phyloP scores from a whole-genome alignment of 2,888 invertebrate species.

The Frankliniella intonsa region DNA sequence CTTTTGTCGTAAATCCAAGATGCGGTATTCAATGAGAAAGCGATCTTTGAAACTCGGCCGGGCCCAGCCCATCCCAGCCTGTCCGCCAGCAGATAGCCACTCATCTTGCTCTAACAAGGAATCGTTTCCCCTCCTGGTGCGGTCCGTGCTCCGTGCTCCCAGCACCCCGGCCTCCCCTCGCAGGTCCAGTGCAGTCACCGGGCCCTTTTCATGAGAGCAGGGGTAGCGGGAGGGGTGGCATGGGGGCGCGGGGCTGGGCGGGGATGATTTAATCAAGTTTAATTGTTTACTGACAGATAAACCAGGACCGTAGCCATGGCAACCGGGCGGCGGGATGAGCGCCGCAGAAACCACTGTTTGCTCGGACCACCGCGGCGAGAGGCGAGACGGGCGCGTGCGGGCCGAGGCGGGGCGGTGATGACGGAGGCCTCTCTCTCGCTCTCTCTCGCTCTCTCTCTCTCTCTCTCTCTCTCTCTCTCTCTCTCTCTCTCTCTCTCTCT shows the following conservation, averaged over 20 bases:
- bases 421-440: neutral
- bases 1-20: no score
- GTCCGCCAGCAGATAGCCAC: no score
- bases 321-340: neutral
- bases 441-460: constrained; percentile 28
- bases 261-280: constrained; percentile 27
- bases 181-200: no score
- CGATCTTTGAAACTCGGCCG: no score
- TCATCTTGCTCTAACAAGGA: no score
- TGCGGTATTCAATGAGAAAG: no score
- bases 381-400: neutral
- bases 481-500: constrained; percentile 3
- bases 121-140: no score
- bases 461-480: constrained; percentile 30
- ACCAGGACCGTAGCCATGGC: neutral
- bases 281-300: constrained; percentile 27
- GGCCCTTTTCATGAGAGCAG: no score
- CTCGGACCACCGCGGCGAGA: constrained; percentile 3
- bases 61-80: no score
- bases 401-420: neutral
- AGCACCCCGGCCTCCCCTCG: no score
- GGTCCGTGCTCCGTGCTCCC: no score
- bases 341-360: constrained; percentile 21
- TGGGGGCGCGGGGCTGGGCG: neutral
- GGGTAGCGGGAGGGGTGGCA: neutral